Evolutionary conservation across 2,888 invertebrate genomes (phyloP).

Genomic region (Tenthredo distinguenda): DNA sequence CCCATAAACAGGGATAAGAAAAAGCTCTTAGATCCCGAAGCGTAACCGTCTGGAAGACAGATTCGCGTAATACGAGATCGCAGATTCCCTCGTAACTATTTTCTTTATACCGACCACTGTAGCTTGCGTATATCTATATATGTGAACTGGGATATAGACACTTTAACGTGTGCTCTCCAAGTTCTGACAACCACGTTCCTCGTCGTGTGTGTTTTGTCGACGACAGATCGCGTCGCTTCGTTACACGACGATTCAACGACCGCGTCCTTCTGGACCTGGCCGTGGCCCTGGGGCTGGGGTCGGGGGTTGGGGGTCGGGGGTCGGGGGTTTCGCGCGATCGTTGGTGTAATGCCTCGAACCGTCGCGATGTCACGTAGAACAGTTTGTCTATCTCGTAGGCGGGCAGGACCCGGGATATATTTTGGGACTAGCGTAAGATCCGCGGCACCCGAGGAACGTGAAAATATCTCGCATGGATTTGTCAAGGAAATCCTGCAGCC

Average conservation of each 20-base stretch:
- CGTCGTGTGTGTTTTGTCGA: neutral
- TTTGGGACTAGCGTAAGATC: neutral
- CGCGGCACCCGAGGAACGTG: neutral
- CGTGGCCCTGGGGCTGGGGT: neutral
- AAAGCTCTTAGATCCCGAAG: neutral
- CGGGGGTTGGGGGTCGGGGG: neutral
- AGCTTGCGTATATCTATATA: neutral
- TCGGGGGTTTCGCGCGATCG: neutral
- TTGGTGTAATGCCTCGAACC: conserved; percentile 36
- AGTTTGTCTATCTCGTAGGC: conserved; percentile 28
- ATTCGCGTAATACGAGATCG: conserved; percentile 11
- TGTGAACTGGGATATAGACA: neutral
- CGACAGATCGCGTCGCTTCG: conserved; percentile 32
- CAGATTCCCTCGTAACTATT: conserved; percentile 11
- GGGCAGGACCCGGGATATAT: conserved; percentile 25
- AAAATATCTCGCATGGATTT: conserved; percentile 44
- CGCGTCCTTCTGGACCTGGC: neutral
- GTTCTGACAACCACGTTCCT: neutral
- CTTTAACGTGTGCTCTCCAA: neutral
- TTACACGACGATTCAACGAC: conserved; percentile 13
- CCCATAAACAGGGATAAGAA: neutral
- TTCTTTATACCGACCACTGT: neutral
- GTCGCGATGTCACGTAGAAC: conserved; percentile 41
- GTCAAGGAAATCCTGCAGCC: neutral
- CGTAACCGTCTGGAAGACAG: neutral